Evolutionary conservation across 2,888 invertebrate genomes (phyloP), one percentile per base, ranked within the genome.

Genomic region (Emmelina monodactyla): DNA sequence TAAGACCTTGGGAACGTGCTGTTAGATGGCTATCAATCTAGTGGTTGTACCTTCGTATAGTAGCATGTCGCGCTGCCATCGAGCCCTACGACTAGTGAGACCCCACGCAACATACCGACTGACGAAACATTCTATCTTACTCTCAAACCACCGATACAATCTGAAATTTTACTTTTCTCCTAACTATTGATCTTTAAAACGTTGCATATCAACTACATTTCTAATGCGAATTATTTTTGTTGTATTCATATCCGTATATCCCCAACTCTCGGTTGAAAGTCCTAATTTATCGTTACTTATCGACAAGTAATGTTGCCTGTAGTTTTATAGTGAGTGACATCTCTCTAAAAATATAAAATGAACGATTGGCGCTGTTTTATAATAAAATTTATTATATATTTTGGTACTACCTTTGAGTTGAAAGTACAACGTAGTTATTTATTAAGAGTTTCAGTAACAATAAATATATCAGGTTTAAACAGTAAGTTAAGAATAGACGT

Each of bases 191-290:
- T 70, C 68, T 71, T 58, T 65, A 57, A n/a, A 78, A 79, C 76
- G 75, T 75, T 76, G 76, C 78, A 79, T 79, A 79, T 79, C 78
- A 67, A 69, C 65, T 68, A 78, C 73, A 79, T 76, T 72, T 78
- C 75, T 72, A 62, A 66, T 67, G 72, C 67, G 68, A 68, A 70
- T 66, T 63, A 68, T 66, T 76, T n/a, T 70, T 64, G 61, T 75
- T 71, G 55, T 66, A 66, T 66, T 65, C 72, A 69, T 72, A 71
- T 70, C 69, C 66, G 60, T 64, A 55, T 62, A 62, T 62, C 55
- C n/a, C 66, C 63, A 58, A 58, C 66, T 61, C 58, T 62, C 57
- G 60, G 69, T 71, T 68, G 53, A 58, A 49, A 58, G 55, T 53
- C 62, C 62, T 73, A 67, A 65, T 60, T 72, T 72, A 67, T 61